Evolutionary conservation across 2,797 vertebrate species (phyloP).

Genomic region (Adrianichthys oophorus): DNA sequence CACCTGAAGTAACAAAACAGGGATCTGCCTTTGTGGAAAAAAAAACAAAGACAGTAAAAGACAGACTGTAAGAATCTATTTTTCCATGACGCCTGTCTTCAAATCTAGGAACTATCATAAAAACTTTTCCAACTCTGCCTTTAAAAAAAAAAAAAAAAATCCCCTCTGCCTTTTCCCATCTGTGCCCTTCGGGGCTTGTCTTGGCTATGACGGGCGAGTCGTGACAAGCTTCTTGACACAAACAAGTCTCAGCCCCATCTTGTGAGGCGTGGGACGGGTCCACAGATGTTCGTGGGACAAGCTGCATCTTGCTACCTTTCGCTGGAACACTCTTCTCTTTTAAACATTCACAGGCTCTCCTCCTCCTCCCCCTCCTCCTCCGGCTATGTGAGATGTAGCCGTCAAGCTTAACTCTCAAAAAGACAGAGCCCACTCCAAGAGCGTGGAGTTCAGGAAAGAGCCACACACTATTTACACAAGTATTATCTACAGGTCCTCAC

Average conservation of each 20-base stretch:
- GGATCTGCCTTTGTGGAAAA: background rate
- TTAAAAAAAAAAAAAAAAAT: constrained; percentile 29
- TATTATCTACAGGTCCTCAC: constrained; percentile 76
- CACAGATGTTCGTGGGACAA: constrained; percentile 95
- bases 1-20: constrained; percentile 1
- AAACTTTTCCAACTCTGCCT: constrained; percentile 68
- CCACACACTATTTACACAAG: constrained; percentile 77
- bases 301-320: constrained; percentile 91
- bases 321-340: constrained; percentile 91
- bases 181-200: constrained; percentile 74
- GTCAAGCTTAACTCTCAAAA: constrained; percentile 75
- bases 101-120: constrained; percentile 66
- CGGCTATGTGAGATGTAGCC: constrained; percentile 77
- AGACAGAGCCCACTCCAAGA: constrained; percentile 70
- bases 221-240: constrained; percentile 88
- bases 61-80: constrained; percentile 52
- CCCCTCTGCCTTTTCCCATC: constrained; percentile 61
- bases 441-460: constrained; percentile 79
- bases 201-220: constrained; percentile 81
- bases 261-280: constrained; percentile 89
- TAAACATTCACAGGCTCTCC: constrained; percentile 80
- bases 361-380: constrained; percentile 70
- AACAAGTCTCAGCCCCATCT: constrained; percentile 97
- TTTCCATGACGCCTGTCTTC: constrained; percentile 58
- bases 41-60: constrained; percentile 20